Percentiles rank a stretch among this genome's conserved stretches.
Conservation (phyloP, 30 jellyfish, hydroid and myxozoan species). For the Hydractinia symbiolongicarpus region DNA sequence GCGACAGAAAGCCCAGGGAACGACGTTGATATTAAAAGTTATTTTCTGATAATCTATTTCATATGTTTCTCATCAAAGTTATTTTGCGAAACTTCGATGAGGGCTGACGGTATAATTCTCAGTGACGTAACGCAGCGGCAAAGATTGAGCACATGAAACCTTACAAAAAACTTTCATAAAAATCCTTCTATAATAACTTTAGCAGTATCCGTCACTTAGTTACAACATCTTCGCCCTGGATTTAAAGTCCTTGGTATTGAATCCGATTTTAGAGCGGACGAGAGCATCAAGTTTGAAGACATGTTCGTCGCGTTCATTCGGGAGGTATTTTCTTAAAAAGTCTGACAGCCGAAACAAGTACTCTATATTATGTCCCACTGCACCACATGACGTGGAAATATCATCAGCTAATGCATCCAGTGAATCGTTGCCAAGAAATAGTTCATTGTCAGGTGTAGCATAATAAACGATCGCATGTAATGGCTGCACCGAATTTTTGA, state of each 20-base stretch:
- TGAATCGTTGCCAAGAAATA: slow-evolving; percentile 48
- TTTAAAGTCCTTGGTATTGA: slow-evolving; percentile 30
- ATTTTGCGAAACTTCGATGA: too few species aligned
- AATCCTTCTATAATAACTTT: too few species aligned
- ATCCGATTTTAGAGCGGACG: slow-evolving; percentile 57
- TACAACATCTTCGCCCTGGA: slow-evolving; percentile 40
- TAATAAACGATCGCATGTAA: slow-evolving; percentile 45
- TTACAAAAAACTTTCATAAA: too few species aligned
- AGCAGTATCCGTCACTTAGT: too few species aligned
- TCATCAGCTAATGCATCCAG: slow-evolving; percentile 33
- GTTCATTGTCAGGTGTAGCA: slow-evolving; percentile 53
- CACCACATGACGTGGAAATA: slow-evolving; percentile 52
- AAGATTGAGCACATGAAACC: too few species aligned
- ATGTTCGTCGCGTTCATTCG: slow-evolving; percentile 55
- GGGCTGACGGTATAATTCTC: too few species aligned
- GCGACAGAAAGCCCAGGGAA: too few species aligned
- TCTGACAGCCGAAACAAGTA: slow-evolving; percentile 64
- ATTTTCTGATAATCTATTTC: too few species aligned
- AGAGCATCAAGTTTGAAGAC: slow-evolving; percentile 40
- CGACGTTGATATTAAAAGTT: too few species aligned
- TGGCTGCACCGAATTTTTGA: not conserved
- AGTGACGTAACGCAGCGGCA: too few species aligned
- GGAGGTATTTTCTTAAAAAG: slow-evolving; percentile 45
- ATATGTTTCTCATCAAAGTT: too few species aligned
- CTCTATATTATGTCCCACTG: slow-evolving; percentile 68